Percentiles rank a stretch among this genome's conserved stretches.
Evolutionary conservation across 92 coral and sea anemone genomes (phyloP).

Genomic region (Chrysogorgia sp.): DNA sequence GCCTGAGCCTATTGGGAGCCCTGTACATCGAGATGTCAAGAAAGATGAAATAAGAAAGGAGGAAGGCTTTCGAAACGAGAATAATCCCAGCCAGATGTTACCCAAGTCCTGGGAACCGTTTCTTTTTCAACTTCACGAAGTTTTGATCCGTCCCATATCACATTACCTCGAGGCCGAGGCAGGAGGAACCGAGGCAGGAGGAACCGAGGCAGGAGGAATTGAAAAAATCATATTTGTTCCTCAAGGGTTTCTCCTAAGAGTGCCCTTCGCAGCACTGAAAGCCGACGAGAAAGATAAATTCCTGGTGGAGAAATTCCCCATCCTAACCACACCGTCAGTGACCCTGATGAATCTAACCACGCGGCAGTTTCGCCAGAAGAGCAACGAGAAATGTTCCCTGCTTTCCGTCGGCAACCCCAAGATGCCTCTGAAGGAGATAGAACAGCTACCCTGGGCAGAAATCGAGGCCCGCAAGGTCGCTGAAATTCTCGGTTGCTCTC

Average conservation of each 20-base stretch:
- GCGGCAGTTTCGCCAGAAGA: slow-evolving; percentile 7
- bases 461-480: slow-evolving; percentile 61
- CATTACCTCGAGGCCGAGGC: slow-evolving; percentile 27
- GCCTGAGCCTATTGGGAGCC: too few species aligned
- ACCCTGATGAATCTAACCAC: slow-evolving; percentile 55
- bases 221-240: slow-evolving; percentile 61
- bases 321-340: slow-evolving; percentile 65
- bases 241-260: slow-evolving; percentile 68
- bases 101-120: slow-evolving; percentile 53
- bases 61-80: background rate
- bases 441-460: slow-evolving; percentile 57
- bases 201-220: background rate
- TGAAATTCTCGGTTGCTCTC: slow-evolving; percentile 44
- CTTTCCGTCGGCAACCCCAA: slow-evolving; percentile 70
- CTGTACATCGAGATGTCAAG: too few species aligned
- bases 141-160: slow-evolving; percentile 59
- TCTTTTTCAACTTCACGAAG: slow-evolving; percentile 45
- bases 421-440: slow-evolving; percentile 57
- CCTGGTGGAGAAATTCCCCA: slow-evolving; percentile 49
- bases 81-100: slow-evolving; percentile 16
- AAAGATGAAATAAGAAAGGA: too few species aligned
- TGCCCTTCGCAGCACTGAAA: slow-evolving; percentile 67
- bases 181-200: background rate
- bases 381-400: slow-evolving; percentile 39
- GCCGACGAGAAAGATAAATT: slow-evolving; percentile 33